These are phyloP conservation scores for Platalea minor DNA, from an alignment of 2,797 vertebrate genomes.

Conservation along the genomic window DNA sequence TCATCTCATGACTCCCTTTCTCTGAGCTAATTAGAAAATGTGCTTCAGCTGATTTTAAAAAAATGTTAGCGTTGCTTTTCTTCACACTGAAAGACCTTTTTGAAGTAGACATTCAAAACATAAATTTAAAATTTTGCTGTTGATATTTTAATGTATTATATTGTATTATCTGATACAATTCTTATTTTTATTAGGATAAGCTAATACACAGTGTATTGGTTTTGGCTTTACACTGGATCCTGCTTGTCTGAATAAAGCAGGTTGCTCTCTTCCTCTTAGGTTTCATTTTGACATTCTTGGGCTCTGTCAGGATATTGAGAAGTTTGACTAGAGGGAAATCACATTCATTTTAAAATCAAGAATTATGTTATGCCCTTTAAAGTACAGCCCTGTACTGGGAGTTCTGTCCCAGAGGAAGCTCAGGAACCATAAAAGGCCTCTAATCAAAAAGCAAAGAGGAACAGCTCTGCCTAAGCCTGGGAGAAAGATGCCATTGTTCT, in stretches of 20 bases:
- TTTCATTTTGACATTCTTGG: neutral
- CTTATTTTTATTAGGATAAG: neutral
- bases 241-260: neutral
- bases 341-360: neutral
- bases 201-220: neutral
- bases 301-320: slow-evolving; percentile 5
- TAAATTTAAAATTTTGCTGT: neutral
- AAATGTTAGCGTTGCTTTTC: neutral
- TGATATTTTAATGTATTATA: neutral
- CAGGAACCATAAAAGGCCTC: neutral
- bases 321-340: slow-evolving; percentile 14
- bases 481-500: neutral
- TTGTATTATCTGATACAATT: neutral
- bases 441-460: slow-evolving; percentile 6
- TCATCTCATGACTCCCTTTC: neutral
- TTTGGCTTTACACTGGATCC: neutral
- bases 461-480: neutral
- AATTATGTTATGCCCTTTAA: slow-evolving; percentile 6
- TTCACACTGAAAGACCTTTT: neutral
- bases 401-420: slow-evolving; percentile 7
- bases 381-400: neutral
- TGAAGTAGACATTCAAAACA: neutral
- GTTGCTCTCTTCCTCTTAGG: neutral
- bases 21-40: neutral
- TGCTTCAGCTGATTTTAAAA: neutral